Conservation (phyloP, 2,113 vertebrate genomes). For the Leptosomus discolor region DNA sequence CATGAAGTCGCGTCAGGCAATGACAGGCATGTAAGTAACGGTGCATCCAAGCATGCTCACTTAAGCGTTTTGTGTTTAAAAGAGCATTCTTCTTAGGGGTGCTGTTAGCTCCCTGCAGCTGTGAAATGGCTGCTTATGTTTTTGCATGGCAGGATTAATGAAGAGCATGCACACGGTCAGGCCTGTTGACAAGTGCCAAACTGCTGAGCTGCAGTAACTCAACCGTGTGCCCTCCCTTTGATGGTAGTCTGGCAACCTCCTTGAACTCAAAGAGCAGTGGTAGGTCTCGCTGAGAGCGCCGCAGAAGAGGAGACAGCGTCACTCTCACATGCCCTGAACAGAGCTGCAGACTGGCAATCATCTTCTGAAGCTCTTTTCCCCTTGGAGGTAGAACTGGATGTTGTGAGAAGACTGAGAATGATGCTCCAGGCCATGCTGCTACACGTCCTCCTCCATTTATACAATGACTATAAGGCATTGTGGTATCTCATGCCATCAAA, state of each 20-base stretch:
- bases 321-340: background rate
- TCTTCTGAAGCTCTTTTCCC: background rate
- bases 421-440: background rate
- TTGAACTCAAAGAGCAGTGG: background rate
- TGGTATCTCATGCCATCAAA: background rate
- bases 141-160: background rate
- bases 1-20: background rate
- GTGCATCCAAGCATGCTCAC: background rate
- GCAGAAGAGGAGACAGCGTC: background rate
- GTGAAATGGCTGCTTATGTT: background rate
- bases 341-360: background rate
- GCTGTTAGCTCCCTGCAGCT: background rate
- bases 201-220: background rate
- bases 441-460: background rate
- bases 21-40: fast-evolving
- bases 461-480: background rate
- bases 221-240: background rate
- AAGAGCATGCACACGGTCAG: fast-evolving
- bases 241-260: fast-evolving
- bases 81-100: background rate
- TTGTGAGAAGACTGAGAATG: background rate
- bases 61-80: background rate
- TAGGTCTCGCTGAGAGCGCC: background rate
- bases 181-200: background rate
- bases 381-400: background rate